Evolutionary conservation across 2,113 vertebrate genomes (phyloP), one percentile per base, ranked within the genome.

Genomic region (Triplophysa rosa): DNA sequence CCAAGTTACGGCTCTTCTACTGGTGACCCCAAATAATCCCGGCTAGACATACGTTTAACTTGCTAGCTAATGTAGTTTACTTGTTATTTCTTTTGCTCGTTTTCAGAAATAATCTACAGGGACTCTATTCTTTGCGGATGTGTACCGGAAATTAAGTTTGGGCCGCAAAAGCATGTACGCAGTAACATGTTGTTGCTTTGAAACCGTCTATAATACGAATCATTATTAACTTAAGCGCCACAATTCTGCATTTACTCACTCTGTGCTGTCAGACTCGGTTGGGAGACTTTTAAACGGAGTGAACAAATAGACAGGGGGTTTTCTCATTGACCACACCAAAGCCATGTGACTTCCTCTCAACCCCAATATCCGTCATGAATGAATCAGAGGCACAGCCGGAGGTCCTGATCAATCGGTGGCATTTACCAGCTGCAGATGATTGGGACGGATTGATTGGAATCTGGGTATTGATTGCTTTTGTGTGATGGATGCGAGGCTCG

Each of bases 371-470:
- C 54, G 76, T 83, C 78, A 70, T 83, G 64, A 77, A 61, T 76
- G 75, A 66, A 84, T 87, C 79, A 78, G 72, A 63, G 21, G 17
- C 37, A n/a, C 42, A 75, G 45, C 62, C 54, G 56, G 61, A 72
- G 67, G 52, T 67, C 29, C 72, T n/a, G 0, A 40, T 64, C 84
- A 59, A 80, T 75, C 63, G 52, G 58, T 66, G 70, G 66, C 78
- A 76, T 82, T 84, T 85, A 74, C 86, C 77, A 84, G 83, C 81
- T 73, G 83, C 47, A 59, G 80, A 75, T 84, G 85, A 89, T 87
- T 89, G 87, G 86, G 87, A 81, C 80, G 82, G 83, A 91, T 88
- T 86, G 86, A 91, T 91, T 87, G 49, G 49, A 82, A 81, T 81
- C 79, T 12, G 69, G n/a, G 37, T 81, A 86, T 87, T 88, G 86